Conservation (phyloP, 2,888 invertebrate genomes). For the Epistrophe grossulariae region DNA sequence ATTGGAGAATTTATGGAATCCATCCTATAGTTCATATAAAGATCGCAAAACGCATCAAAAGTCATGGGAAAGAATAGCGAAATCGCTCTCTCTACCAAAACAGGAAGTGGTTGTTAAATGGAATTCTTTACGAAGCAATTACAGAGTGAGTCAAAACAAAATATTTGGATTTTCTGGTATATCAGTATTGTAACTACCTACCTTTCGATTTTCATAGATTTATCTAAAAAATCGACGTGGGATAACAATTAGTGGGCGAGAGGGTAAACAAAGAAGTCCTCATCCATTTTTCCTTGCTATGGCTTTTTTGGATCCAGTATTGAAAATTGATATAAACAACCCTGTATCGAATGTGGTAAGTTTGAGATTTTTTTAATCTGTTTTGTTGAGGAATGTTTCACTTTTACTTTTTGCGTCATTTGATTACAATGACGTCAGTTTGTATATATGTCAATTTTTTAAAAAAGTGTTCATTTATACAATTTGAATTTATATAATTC, state of each 20-base stretch:
- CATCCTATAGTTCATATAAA: neutral
- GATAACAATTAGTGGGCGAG: neutral
- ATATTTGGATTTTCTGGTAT: neutral
- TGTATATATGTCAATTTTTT: too few relatives aligned
- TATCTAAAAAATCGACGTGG: neutral
- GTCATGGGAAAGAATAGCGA: neutral
- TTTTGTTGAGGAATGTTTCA: too few relatives aligned
- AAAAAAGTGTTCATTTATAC: too few relatives aligned
- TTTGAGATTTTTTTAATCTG: neutral
- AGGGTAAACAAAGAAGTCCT: neutral
- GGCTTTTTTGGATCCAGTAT: neutral
- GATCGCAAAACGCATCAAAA: neutral
- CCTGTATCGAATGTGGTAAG: slow-evolving; percentile 14
- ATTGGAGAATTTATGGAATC: slow-evolving; percentile 3
- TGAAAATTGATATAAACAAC: neutral
- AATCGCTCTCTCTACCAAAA: neutral
- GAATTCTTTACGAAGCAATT: slow-evolving; percentile 17
- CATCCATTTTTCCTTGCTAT: neutral
- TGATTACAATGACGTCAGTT: too few relatives aligned
- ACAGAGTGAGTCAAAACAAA: neutral
- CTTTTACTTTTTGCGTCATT: too few relatives aligned
- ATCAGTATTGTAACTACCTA: too few relatives aligned
- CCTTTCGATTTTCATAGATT: neutral
- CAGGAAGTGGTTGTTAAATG: slow-evolving; percentile 11
- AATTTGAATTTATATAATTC: too few relatives aligned